These are phyloP conservation scores for Drosophila cracens DNA, from an alignment of 2,888 invertebrate species.

Conservation along the genomic window DNA sequence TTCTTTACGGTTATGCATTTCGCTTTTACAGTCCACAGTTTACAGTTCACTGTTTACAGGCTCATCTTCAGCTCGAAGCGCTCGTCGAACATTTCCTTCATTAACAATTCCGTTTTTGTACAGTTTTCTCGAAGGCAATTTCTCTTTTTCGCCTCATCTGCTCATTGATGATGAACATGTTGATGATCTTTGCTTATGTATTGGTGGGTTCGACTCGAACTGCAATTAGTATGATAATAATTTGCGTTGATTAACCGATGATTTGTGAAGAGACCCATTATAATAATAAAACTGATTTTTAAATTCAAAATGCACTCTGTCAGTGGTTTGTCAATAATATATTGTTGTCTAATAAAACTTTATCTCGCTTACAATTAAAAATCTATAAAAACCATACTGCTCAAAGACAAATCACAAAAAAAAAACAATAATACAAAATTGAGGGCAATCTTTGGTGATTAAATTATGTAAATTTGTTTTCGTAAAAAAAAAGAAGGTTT, in stretches of 20 bases:
- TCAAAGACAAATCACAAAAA: constrained; percentile 36
- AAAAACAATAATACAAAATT: constrained; percentile 26
- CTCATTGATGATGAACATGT: constrained; percentile 1
- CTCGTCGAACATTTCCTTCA: constrained; percentile 70
- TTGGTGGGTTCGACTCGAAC: constrained; percentile 9
- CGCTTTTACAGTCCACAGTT: constrained; percentile 58
- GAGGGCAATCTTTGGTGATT: constrained; percentile 63
- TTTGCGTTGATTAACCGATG: constrained; percentile 45
- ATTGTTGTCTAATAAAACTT: constrained; percentile 42
- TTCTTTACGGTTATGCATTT: constrained; percentile 74
- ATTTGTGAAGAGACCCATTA: constrained; percentile 40
- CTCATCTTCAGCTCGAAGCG: constrained; percentile 53
- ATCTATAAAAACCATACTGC: constrained; percentile 38
- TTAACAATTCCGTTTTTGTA: constrained; percentile 70
- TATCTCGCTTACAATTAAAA: constrained; percentile 45
- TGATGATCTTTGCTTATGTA: constrained; percentile 29
- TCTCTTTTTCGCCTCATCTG: constrained; percentile 59
- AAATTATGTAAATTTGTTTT: constrained; percentile 72
- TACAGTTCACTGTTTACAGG: constrained; percentile 55
- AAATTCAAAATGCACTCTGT: neutral
- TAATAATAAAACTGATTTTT: neutral
- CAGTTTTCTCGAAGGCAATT: constrained; percentile 62
- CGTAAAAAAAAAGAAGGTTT: constrained; percentile 64
- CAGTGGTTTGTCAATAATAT: neutral
- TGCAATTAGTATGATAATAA: constrained; percentile 45